These are phyloP conservation scores for Ichneumoninae sp. DNA, from an alignment of 2,888 invertebrate genomes.

Conservation along the genomic window DNA sequence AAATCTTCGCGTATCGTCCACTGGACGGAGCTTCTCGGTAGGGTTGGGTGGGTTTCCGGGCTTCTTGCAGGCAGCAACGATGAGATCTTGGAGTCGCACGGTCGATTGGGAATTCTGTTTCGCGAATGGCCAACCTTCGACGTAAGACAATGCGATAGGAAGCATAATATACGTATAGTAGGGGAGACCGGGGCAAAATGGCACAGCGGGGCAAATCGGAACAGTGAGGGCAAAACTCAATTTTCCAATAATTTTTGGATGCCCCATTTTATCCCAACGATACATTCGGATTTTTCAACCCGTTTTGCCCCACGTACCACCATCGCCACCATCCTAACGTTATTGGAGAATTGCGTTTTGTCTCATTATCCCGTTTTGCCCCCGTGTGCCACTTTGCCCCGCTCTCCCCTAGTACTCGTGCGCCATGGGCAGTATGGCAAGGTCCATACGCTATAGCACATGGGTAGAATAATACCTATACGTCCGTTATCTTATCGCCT, in stretches of 20 bases:
- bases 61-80: background rate
- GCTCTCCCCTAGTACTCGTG: too few relatives aligned
- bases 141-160: conserved; percentile 9
- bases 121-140: background rate
- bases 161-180: background rate
- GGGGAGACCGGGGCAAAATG: too few relatives aligned
- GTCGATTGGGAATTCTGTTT: conserved; percentile 27
- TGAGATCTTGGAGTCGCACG: background rate
- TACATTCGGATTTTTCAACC: too few relatives aligned
- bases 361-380: too few relatives aligned
- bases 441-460: background rate
- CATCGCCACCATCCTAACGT: too few relatives aligned
- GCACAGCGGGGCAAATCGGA: too few relatives aligned
- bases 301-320: too few relatives aligned
- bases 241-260: too few relatives aligned
- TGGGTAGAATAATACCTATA: background rate
- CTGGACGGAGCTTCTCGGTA: background rate
- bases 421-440: background rate
- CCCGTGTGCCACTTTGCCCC: too few relatives aligned
- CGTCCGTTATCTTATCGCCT: conserved; percentile 42
- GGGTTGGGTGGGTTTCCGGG: background rate
- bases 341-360: too few relatives aligned
- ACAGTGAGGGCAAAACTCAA: too few relatives aligned
- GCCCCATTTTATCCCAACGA: too few relatives aligned
- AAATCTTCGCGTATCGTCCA: conserved; percentile 21